Evolutionary conservation across 1,140 invertebrate species (phyloP).

Genomic region (Octopus bimaculoides): DNA sequence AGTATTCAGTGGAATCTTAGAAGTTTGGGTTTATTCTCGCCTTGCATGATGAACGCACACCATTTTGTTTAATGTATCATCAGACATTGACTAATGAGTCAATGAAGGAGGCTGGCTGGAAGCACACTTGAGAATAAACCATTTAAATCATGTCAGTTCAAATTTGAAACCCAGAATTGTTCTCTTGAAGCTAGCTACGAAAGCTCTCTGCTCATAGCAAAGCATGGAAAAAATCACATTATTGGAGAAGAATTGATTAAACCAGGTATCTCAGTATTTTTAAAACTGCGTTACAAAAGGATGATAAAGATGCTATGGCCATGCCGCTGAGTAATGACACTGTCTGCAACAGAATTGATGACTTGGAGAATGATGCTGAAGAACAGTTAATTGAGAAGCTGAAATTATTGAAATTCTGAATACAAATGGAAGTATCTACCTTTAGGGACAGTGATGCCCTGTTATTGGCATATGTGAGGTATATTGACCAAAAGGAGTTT

Average conservation of each 20-base stretch:
- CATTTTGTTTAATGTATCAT: no score
- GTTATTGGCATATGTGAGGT: background rate
- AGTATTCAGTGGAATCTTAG: no score
- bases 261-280: background rate
- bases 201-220: background rate
- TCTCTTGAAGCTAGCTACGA: background rate
- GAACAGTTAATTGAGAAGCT: background rate
- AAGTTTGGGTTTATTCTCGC: no score
- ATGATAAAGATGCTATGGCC: conserved; percentile 4
- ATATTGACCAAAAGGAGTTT: background rate
- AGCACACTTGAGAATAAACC: no score
- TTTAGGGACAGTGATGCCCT: background rate
- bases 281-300: background rate
- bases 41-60: no score
- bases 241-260: background rate
- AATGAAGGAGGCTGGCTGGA: no score
- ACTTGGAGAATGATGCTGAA: background rate
- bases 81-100: no score
- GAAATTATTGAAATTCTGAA: background rate
- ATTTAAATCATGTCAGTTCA: background rate
- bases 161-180: background rate
- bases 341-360: background rate
- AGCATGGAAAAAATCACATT: background rate
- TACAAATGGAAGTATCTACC: background rate
- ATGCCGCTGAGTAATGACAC: background rate